phyloP scores from a whole-genome alignment of 2,888 invertebrate species.

The Nysson spinosus region DNA sequence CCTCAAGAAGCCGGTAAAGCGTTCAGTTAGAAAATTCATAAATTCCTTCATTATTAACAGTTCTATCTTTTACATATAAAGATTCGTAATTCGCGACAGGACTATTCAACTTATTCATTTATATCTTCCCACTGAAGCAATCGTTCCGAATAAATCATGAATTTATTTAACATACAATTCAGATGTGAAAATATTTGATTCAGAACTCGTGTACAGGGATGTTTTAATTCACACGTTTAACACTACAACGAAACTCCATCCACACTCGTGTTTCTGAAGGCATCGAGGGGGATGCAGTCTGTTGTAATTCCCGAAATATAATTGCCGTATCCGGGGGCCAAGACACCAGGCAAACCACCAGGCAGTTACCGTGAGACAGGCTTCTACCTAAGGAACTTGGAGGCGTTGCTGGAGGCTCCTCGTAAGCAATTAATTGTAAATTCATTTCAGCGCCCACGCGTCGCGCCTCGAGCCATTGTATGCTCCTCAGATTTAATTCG shows the following conservation, averaged over 20 bases:
- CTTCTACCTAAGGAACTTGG: neutral
- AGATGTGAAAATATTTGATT: no score
- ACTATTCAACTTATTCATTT: no score
- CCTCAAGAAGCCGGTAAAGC: neutral
- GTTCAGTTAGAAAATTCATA: neutral
- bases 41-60: neutral
- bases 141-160: no score
- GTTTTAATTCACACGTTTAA: no score
- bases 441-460: conserved; percentile 42
- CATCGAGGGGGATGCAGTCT: neutral
- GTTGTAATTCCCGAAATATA: conserved; percentile 42
- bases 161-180: no score
- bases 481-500: conserved; percentile 35
- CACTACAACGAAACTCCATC: neutral
- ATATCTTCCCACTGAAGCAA: no score
- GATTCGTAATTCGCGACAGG: no score
- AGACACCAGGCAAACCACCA: no score
- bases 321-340: conserved; percentile 13
- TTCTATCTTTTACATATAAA: no score
- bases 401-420: neutral
- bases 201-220: no score
- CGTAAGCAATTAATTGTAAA: conserved; percentile 48
- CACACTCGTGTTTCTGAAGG: neutral
- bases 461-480: conserved; percentile 11
- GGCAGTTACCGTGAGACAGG: no score